Conservation (phyloP, 1,140 invertebrate genomes). For the Hypothenemus hampei region DNA sequence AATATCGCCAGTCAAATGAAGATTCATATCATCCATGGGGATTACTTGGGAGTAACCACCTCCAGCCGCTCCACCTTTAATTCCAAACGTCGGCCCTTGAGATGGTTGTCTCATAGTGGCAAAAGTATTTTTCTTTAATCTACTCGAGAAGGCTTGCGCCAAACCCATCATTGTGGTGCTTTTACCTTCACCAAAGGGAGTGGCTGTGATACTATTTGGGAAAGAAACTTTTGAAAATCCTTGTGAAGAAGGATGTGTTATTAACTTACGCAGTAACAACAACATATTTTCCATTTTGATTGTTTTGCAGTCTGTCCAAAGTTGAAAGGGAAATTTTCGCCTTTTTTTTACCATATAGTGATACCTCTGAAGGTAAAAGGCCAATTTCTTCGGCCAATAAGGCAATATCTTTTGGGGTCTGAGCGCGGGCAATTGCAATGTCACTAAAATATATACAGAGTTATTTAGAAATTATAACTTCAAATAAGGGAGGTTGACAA, state of each 20-base stretch:
- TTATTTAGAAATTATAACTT: no score
- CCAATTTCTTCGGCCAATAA: constrained; percentile 82
- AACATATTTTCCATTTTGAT: constrained; percentile 83
- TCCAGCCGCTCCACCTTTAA: constrained; percentile 63
- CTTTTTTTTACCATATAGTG: constrained; percentile 89
- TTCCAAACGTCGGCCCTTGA: constrained; percentile 97
- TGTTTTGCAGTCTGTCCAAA: constrained; percentile 66
- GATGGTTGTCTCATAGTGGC: constrained; percentile 97
- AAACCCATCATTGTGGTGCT: constrained; percentile 94
- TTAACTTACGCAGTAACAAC: constrained; percentile 82
- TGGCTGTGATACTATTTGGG: constrained; percentile 83
- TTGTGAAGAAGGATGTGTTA: no score
- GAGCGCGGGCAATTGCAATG: constrained; percentile 81
- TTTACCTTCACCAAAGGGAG: constrained; percentile 95
- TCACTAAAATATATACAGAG: constrained; percentile 69
- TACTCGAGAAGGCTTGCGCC: constrained; percentile 84
- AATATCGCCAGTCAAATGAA: constrained; percentile 98
- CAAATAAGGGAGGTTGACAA: background rate
- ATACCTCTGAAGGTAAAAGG: constrained; percentile 73
- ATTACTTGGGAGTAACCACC: constrained; percentile 91
- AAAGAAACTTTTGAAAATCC: no score
- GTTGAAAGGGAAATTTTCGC: constrained; percentile 89
- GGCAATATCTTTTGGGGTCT: constrained; percentile 80
- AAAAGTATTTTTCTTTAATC: constrained; percentile 82
- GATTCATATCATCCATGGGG: constrained; percentile 99